Base-by-base conservation (phyloP, 2,797 vertebrate genomes). In the Ctenochaetus hawaiiensis region DNA sequence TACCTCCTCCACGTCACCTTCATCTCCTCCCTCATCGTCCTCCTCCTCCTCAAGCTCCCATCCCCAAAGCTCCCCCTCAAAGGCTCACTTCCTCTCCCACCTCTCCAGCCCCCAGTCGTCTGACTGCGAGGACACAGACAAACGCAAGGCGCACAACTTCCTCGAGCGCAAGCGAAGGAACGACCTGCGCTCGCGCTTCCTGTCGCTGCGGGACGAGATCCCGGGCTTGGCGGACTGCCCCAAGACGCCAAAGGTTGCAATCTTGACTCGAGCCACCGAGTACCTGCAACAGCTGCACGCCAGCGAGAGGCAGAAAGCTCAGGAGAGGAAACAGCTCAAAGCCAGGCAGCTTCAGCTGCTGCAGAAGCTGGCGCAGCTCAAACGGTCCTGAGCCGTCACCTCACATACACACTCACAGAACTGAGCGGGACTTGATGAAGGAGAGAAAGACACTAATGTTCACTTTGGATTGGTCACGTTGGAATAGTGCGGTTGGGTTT, bases 191-290 rank as follows among this genome's bases (percentile, higher is more conserved):
- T 98, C 96, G 0, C 94, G 97, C 2, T 98, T 98, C 91, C 92
- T 97, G 91, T 96, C 95, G 0, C 89, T 98, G 78, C 90, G 97
- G 84, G 97, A 97, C 78, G 95, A 97, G 92, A 96, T 98, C 75
- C 97, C 97, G 0, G 95, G 96, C 37, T 91, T 98, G 3, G 96
- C 95, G 30, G 93, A 95, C 91, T 96, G 96, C 82, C 95, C 96
- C 90, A 98, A 97, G 85, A 96, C 97, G 0, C 96, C 97, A 9
- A 98, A 98, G 82, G 97, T 98, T 82, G 97, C 97, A 57, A 97
- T 98, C 88, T 91, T 98, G 85, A 97, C 96, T 62, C 96, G 96
- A 56, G 97, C 97, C 49, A 95, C 97, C 0, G 96, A 97, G 86
- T 97, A 97, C 89, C 92, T 98, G 92, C 95, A 95, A 82, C 93